These are phyloP conservation scores for Eumacrocentrus americanus DNA, from an alignment of 2,888 invertebrate genomes.

Conservation along the genomic window DNA sequence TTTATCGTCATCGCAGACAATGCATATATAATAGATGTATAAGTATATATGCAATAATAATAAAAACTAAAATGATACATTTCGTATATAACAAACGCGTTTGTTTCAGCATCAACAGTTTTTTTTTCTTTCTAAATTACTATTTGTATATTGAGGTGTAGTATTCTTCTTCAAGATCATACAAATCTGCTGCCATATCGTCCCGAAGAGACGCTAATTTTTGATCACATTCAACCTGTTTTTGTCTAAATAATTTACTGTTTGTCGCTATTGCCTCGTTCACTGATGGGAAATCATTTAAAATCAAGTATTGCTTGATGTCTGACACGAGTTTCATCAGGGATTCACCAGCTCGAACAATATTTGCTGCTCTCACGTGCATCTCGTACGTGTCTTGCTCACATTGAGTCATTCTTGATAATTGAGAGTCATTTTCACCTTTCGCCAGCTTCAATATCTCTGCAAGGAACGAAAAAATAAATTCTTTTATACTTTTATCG, in stretches of 20 bases:
- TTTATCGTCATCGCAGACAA: too few relatives aligned
- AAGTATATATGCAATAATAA: background rate
- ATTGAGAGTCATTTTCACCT: constrained; percentile 89
- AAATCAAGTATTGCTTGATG: constrained; percentile 95
- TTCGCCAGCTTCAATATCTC: constrained; percentile 89
- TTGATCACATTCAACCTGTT: constrained; percentile 91
- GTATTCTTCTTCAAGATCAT: constrained; percentile 92
- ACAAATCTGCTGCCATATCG: constrained; percentile 93
- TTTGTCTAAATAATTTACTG: constrained; percentile 85
- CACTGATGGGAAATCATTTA: constrained; percentile 98
- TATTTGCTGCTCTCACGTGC: constrained; percentile 96
- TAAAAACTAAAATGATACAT: background rate
- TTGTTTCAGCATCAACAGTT: background rate
- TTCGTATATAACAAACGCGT: background rate
- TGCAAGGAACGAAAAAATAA: too few relatives aligned
- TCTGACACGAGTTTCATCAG: constrained; percentile 96
- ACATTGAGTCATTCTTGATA: constrained; percentile 88
- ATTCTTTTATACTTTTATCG: too few relatives aligned
- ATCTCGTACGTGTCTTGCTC: constrained; percentile 96
- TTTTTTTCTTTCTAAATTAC: constrained; percentile 27
- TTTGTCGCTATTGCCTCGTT: constrained; percentile 97
- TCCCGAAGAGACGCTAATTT: constrained; percentile 90
- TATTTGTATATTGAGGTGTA: constrained; percentile 84
- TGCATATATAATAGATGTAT: background rate
- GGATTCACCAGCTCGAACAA: constrained; percentile 95